These are phyloP conservation scores for Pristionchus mayeri DNA, from an alignment of 2,888 invertebrate genomes.

Conservation along the genomic window DNA sequence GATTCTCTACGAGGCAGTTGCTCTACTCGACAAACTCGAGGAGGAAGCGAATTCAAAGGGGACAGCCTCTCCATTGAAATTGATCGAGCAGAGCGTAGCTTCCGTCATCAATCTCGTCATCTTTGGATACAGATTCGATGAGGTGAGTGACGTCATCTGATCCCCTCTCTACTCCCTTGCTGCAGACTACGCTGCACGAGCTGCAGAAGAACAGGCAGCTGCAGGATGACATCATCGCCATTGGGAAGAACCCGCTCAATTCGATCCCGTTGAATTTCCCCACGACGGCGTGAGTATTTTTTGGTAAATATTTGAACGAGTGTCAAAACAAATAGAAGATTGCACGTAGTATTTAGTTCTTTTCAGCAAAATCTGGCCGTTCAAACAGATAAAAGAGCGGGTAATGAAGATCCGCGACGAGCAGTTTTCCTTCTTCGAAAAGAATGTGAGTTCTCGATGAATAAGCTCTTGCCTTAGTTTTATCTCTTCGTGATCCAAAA, in stretches of 20 bases:
- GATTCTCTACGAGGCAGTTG: conserved; percentile 35
- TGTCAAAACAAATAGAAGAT: too few relatives aligned
- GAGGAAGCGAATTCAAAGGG: background rate
- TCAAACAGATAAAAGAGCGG: background rate
- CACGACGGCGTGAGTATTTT: background rate
- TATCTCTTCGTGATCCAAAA: too few relatives aligned
- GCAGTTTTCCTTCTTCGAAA: conserved; percentile 26
- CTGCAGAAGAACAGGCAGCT: background rate
- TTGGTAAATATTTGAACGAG: background rate
- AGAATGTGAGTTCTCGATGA: conserved; percentile 44
- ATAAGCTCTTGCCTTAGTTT: too few relatives aligned
- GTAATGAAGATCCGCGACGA: background rate
- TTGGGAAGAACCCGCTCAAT: background rate
- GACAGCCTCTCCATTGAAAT: background rate
- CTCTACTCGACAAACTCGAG: background rate
- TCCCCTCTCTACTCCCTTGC: background rate
- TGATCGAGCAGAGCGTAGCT: conserved; percentile 31
- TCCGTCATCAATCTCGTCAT: conserved; percentile 57
- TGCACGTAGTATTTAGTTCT: too few relatives aligned
- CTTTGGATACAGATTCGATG: conserved; percentile 63
- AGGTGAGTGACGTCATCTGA: conserved; percentile 42
- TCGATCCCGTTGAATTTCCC: background rate
- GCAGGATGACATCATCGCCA: background rate
- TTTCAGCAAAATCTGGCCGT: conserved; percentile 4
- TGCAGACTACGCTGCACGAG: background rate